Percentiles rank a stretch among this genome's conserved stretches.
Conservation (phyloP, 2,113 vertebrate species). For the Bagarius yarrelli region DNA sequence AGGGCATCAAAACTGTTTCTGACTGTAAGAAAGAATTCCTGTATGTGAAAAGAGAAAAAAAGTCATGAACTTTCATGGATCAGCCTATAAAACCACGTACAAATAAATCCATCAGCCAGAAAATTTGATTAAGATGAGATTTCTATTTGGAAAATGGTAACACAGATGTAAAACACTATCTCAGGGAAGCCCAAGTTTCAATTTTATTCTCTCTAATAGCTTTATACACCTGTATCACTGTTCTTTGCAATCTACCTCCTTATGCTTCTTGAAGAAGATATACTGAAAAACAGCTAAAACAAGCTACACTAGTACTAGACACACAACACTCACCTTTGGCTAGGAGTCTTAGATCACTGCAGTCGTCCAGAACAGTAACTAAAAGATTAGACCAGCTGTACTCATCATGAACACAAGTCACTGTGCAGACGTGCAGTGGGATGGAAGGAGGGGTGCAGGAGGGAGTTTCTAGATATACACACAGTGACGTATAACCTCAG, state of each 20-base stretch:
- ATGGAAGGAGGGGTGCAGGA: constrained; percentile 28
- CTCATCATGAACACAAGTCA: constrained; percentile 4
- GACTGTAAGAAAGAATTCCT: constrained; percentile 12
- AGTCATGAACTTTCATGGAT: neutral
- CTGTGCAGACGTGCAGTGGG: constrained; percentile 14
- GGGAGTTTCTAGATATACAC: constrained; percentile 46
- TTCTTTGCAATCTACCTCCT: neutral
- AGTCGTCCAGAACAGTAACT: neutral
- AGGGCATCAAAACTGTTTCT: neutral
- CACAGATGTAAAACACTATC: neutral
- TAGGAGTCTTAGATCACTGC: neutral
- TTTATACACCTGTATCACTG: neutral
- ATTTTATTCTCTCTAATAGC: neutral
- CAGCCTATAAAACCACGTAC: neutral
- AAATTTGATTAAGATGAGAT: too few species aligned
- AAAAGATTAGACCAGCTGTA: neutral
- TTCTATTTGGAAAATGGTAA: neutral
- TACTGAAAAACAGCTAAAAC: neutral
- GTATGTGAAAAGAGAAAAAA: neutral
- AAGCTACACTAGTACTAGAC: neutral
- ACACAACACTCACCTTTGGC: constrained; percentile 11
- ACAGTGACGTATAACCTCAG: constrained; percentile 47
- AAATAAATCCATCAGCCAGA: too few species aligned
- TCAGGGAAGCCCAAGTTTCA: neutral
- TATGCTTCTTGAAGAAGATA: too few species aligned